Evolutionary conservation across 1,140 invertebrate species (phyloP).

Genomic region (Armadillidium nasatum): DNA sequence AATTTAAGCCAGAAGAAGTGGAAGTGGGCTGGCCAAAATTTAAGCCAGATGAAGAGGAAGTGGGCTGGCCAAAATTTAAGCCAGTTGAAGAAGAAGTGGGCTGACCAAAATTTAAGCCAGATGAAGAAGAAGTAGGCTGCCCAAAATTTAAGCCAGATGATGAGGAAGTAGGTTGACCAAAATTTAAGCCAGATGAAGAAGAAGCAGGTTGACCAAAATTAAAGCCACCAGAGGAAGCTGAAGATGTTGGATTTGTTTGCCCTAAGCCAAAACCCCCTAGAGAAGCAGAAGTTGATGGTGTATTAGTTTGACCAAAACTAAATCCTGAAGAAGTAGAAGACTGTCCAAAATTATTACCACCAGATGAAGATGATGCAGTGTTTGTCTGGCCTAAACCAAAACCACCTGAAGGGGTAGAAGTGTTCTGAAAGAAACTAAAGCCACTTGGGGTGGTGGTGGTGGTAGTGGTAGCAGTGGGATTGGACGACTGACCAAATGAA

Average conservation of each 20-base stretch:
- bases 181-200: background rate
- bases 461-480: no score
- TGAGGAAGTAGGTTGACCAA: no score
- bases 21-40: background rate
- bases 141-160: background rate
- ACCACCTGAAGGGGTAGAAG: background rate
- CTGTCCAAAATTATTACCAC: background rate
- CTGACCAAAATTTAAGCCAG: background rate
- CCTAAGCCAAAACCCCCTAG: background rate
- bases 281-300: background rate
- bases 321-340: background rate
- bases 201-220: background rate
- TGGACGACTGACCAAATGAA: no score
- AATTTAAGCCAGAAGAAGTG: background rate
- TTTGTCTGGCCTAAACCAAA: conserved; percentile 3
- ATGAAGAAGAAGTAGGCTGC: background rate
- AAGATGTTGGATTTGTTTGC: background rate
- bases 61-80: background rate
- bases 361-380: background rate
- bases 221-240: background rate
- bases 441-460: no score
- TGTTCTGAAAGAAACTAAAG: no score
- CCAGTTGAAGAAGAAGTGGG: no score
- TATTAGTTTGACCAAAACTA: background rate
- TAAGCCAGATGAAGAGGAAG: background rate